These are phyloP conservation scores for Pangasius macronema DNA, from an alignment of 2,797 vertebrate genomes.

Conservation along the genomic window DNA sequence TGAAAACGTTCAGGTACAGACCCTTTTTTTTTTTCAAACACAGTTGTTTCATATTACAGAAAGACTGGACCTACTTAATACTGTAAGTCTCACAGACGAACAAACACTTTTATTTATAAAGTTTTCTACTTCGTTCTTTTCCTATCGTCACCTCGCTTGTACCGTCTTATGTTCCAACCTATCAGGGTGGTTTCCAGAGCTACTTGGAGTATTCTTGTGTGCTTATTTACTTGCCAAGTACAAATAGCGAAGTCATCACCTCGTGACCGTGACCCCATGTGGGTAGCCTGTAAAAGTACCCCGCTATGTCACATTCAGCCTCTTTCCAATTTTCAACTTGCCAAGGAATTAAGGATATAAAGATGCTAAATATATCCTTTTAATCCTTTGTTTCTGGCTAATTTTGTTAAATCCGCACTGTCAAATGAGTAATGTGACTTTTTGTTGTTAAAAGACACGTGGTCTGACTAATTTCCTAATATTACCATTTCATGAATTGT, in stretches of 20 bases:
- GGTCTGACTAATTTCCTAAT: not conserved
- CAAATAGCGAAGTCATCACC: not conserved
- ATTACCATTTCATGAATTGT: not conserved
- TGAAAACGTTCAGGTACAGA: not conserved
- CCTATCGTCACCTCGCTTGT: not conserved
- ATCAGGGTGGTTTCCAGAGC: not conserved
- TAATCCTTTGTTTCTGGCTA: not conserved
- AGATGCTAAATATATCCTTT: not conserved
- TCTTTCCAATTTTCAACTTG: not conserved
- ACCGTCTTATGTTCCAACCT: not conserved
- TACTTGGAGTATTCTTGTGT: not conserved
- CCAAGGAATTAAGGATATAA: not conserved
- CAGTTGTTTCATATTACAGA: not conserved
- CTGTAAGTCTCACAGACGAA: not conserved
- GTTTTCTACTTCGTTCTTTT: not conserved
- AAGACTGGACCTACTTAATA: not conserved
- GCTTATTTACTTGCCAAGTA: constrained; percentile 4
- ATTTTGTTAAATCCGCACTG: not conserved
- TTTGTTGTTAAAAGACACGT: not conserved
- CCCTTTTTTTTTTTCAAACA: not conserved
- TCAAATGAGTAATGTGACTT: not conserved
- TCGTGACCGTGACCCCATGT: not conserved
- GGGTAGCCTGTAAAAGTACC: constrained; percentile 1
- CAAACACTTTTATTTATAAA: not conserved
- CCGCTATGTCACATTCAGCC: not conserved